Conservation (phyloP, 2,113 vertebrate species). For the Chaetodon auriga region DNA sequence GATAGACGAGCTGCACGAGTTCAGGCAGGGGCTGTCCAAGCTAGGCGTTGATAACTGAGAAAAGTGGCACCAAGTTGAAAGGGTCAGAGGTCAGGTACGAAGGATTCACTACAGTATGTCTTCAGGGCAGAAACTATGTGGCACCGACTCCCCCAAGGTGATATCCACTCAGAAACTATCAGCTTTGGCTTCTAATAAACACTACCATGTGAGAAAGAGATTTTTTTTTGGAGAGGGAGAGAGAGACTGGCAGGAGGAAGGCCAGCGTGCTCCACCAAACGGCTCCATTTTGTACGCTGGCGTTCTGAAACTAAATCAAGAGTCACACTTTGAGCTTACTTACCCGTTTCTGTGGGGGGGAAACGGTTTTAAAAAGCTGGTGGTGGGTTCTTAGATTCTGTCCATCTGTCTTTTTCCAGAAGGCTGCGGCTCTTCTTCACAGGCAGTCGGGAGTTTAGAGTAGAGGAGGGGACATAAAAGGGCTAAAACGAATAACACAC, state of each 20-base stretch:
- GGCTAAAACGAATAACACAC: slow-evolving; percentile 84
- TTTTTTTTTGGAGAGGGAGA: slow-evolving; percentile 39
- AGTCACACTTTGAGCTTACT: slow-evolving; percentile 77
- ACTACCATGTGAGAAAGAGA: slow-evolving; percentile 48
- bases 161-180: slow-evolving; percentile 69
- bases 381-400: slow-evolving; percentile 79
- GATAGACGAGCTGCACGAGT: slow-evolving; percentile 96
- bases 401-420: slow-evolving; percentile 73
- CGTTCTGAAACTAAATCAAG: slow-evolving; percentile 72
- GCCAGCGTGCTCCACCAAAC: slow-evolving; percentile 71
- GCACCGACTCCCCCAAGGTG: slow-evolving; percentile 75
- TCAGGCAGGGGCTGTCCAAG: slow-evolving; percentile 94
- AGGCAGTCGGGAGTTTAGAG: slow-evolving; percentile 59
- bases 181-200: slow-evolving; percentile 71
- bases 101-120: slow-evolving; percentile 61
- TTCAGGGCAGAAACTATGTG: slow-evolving; percentile 67
- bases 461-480: slow-evolving; percentile 84
- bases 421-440: slow-evolving; percentile 53
- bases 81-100: slow-evolving; percentile 62
- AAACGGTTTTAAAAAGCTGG: slow-evolving; percentile 74
- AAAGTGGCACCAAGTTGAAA: slow-evolving; percentile 41
- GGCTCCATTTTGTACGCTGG: slow-evolving; percentile 75
- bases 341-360: slow-evolving; percentile 62
- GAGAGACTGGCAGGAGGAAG: slow-evolving; percentile 54
- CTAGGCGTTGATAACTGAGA: slow-evolving; percentile 91